phyloP scores from a whole-genome alignment of 1,140 invertebrate genomes.

The Drosophila pseudoobscura region DNA sequence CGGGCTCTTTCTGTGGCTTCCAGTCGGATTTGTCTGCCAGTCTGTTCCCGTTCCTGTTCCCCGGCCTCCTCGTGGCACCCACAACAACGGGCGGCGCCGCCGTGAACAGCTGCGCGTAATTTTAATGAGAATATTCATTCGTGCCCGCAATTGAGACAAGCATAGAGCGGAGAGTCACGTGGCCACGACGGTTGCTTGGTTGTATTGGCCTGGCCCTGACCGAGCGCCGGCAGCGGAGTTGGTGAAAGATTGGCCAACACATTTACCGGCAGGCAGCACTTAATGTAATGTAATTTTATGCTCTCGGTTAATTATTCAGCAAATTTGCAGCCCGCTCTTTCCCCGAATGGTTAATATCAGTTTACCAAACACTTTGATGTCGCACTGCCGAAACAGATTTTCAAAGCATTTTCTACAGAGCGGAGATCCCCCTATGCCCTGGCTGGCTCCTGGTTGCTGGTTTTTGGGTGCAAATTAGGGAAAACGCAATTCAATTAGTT shows the following conservation, averaged over 20 bases:
- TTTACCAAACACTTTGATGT: conserved; percentile 57
- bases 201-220: not conserved
- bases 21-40: conserved; percentile 4
- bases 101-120: conserved; percentile 62
- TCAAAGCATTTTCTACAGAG: conserved; percentile 13
- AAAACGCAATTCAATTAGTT: conserved; percentile 29
- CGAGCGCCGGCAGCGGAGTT: conserved; percentile 12
- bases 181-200: conserved; percentile 14
- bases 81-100: conserved; percentile 8
- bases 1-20: conserved; percentile 1
- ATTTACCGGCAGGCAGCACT: conserved; percentile 62
- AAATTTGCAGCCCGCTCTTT: conserved; percentile 28
- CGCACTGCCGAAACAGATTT: conserved; percentile 33
- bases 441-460: no score
- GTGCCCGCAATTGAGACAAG: conserved; percentile 64
- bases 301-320: conserved; percentile 72
- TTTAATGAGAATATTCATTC: conserved; percentile 77
- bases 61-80: not conserved
- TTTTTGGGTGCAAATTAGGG: conserved; percentile 21
- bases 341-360: conserved; percentile 31
- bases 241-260: conserved; percentile 65
- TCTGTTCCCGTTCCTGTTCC: not conserved
- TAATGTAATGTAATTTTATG: conserved; percentile 76
- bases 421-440: not conserved
- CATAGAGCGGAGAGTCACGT: conserved; percentile 47